These are phyloP conservation scores for Zosterops borbonicus DNA, from an alignment of 2,113 vertebrate genomes.

Conservation along the genomic window DNA sequence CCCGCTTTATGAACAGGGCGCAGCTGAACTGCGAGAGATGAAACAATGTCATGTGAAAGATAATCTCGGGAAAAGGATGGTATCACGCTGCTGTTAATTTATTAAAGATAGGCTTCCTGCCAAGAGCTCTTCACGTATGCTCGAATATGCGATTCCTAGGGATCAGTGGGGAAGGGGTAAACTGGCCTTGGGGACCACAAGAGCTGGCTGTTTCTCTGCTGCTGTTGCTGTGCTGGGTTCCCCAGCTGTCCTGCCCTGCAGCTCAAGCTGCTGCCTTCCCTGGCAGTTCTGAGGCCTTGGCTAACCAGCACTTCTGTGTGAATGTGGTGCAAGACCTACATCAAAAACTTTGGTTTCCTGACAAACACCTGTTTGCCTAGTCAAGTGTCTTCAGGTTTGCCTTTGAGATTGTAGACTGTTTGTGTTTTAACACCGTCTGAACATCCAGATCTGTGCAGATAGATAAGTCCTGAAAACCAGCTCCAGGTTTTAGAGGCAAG, in stretches of 20 bases:
- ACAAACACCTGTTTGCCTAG: neutral
- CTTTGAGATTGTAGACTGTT: neutral
- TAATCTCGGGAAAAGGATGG: neutral
- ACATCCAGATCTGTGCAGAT: neutral
- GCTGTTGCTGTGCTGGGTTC: neutral
- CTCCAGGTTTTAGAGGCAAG: neutral
- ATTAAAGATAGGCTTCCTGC: neutral
- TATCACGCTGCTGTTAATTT: neutral
- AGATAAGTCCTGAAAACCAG: neutral
- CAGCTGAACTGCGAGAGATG: neutral
- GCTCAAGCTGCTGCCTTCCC: fast-evolving
- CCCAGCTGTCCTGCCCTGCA: neutral
- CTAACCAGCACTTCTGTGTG: fast-evolving
- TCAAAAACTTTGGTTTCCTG: neutral
- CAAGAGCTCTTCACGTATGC: neutral
- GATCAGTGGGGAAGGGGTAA: neutral
- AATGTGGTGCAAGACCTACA: neutral
- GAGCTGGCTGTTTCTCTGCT: neutral
- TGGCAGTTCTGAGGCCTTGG: neutral
- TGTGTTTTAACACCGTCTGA: neutral
- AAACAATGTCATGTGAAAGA: neutral
- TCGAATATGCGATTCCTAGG: neutral
- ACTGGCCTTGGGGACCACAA: neutral
- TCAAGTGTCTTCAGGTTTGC: neutral
- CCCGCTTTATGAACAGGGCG: neutral